Conservation (phyloP, 2,888 invertebrate genomes). For the Arge pagana region DNA sequence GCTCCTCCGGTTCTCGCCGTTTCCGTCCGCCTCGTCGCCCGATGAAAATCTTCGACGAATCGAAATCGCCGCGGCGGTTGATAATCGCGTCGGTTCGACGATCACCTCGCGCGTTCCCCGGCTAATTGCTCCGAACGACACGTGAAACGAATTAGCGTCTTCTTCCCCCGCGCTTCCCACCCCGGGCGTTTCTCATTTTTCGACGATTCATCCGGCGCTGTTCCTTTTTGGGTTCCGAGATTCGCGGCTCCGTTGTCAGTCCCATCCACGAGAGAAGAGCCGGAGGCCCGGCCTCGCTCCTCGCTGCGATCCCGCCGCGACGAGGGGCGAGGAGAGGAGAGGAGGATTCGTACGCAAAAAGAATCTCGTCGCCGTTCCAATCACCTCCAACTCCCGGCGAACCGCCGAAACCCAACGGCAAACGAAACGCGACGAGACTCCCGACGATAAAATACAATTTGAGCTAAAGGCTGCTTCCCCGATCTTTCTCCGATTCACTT, state of each 20-base stretch:
- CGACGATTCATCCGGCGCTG: background rate
- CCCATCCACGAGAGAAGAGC: background rate
- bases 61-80: background rate
- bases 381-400: constrained; percentile 7
- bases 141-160: constrained; percentile 3
- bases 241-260: background rate
- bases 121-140: constrained; percentile 9
- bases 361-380: constrained; percentile 22
- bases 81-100: background rate
- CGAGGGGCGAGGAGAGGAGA: constrained; percentile 33
- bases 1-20: no score
- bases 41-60: no score
- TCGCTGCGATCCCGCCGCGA: constrained; percentile 1
- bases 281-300: background rate
- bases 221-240: constrained; percentile 4
- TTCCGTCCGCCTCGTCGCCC: no score
- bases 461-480: constrained; percentile 49
- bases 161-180: background rate
- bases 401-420: constrained; percentile 17
- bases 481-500: background rate
- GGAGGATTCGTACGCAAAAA: constrained; percentile 27
- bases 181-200: background rate
- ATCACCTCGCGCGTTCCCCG: background rate
- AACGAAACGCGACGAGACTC: constrained; percentile 31
- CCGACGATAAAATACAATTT: constrained; percentile 57